Percentiles rank a stretch among this genome's conserved stretches.
Evolutionary conservation across 2,888 invertebrate genomes (phyloP).

Genomic region (Ceratothoa steindachneri): DNA sequence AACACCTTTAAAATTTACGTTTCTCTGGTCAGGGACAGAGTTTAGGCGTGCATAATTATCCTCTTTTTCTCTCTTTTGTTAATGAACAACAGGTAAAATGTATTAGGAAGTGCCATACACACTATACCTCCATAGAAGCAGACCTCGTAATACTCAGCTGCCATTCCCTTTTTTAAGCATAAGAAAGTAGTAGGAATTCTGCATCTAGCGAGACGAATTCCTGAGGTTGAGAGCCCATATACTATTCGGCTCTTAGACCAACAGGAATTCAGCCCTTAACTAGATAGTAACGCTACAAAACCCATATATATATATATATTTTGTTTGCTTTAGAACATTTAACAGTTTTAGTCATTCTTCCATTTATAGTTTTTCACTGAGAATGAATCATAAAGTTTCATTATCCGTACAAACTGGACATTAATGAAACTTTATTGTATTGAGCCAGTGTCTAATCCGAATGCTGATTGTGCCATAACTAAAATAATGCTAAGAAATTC

Average conservation of each 20-base stretch:
- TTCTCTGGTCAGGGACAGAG: conserved; percentile 6
- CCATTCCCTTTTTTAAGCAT: background rate
- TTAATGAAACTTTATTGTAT: background rate
- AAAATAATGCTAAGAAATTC: too few species aligned
- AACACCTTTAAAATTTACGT: background rate
- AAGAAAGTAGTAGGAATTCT: background rate
- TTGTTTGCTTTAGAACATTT: background rate
- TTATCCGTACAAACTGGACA: background rate
- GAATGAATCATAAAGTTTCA: background rate
- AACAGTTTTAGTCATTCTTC: background rate
- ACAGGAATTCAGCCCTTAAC: background rate
- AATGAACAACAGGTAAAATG: conserved; percentile 46
- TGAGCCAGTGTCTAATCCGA: too few species aligned
- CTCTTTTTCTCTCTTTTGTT: background rate
- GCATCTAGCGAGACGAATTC: background rate
- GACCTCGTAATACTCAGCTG: conserved; percentile 24
- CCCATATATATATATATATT: background rate
- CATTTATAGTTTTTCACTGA: background rate
- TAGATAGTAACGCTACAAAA: background rate
- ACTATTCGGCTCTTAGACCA: background rate
- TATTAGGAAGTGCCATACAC: conserved; percentile 48
- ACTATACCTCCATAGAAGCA: conserved; percentile 46
- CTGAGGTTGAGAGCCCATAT: background rate
- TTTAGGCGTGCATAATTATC: background rate
- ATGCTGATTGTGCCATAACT: too few species aligned